Evolutionary conservation across 2,797 vertebrate genomes (phyloP), one percentile per base, ranked within the genome.

Genomic region (Capromys pilorides): DNA sequence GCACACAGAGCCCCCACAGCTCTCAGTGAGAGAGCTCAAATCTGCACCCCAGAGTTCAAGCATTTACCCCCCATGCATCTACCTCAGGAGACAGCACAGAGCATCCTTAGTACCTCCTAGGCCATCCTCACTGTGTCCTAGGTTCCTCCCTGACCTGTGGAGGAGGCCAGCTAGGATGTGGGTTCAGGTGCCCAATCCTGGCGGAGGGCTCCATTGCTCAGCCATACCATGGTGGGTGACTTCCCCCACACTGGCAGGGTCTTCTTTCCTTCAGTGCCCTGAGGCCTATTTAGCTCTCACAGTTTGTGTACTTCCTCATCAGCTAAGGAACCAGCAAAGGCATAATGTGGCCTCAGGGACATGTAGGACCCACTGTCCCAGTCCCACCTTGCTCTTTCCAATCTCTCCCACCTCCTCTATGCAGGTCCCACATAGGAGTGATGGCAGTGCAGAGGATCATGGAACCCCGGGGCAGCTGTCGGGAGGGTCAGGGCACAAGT

Each of bases 131-230:
- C 24, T 33, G 36, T 24, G 33, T 8, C 1, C 41, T 6, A 1
- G 21, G 67, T 51, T n/a, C 79, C 54, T 6, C 26, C 39, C 4
- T 0, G 67, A 22, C 51, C 75, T 26, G 26, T 51, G 10, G 19
- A 28, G n/a, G 24, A 36, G 12, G 18, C 61, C 16, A 21, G 2
- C 0, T 31, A 33, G n/a, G 77, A 22, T 2, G 0, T 6, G 21
- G 21, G 19, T 8, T 9, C 19, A 0, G 33, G 22, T 7, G 36
- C 39, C 71, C 1, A 4, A 33, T 66, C 19, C 18, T 31, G 64
- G 22, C 5, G 1, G 1, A 0, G 9, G 0, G 36, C 6, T 3
- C 10, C 1, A 22, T 83, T 82, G 2, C 51, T 57, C 18, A 33
- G 57, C 49, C 6, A 5, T 71, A 18, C 69, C 12, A 36, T 12